Evolutionary conservation across 1,140 invertebrate species (phyloP).

Genomic region (Antheraea pernyi): DNA sequence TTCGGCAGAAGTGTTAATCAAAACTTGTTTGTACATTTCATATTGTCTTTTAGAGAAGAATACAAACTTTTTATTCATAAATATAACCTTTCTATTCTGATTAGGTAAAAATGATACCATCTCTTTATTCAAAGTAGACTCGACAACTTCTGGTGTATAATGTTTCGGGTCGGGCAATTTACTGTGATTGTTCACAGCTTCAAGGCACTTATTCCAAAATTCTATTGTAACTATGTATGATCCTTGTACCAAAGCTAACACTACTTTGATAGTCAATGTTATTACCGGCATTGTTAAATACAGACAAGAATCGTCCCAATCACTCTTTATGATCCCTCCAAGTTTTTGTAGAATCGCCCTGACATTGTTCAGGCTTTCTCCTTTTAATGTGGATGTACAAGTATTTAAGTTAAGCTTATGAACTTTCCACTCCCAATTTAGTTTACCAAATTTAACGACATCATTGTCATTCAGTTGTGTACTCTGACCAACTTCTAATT

Average conservation of each 20-base stretch:
- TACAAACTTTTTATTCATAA: slow-evolving; percentile 81
- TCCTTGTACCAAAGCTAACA: slow-evolving; percentile 82
- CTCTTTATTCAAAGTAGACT: slow-evolving; percentile 79
- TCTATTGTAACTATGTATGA: slow-evolving; percentile 82
- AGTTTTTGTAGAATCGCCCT: slow-evolving; percentile 56
- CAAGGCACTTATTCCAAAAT: slow-evolving; percentile 81
- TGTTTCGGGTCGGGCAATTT: slow-evolving; percentile 75
- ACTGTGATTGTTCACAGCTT: slow-evolving; percentile 61
- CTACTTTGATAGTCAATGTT: slow-evolving; percentile 84
- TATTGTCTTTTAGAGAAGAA: slow-evolving; percentile 81
- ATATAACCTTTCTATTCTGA: slow-evolving; percentile 76
- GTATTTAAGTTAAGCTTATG: slow-evolving; percentile 57
- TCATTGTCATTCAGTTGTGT: slow-evolving; percentile 64
- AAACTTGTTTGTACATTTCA: slow-evolving; percentile 76
- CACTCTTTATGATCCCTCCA: slow-evolving; percentile 63
- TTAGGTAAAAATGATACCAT: slow-evolving; percentile 79
- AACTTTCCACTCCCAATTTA: slow-evolving; percentile 74
- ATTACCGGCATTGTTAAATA: slow-evolving; percentile 84
- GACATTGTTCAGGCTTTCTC: slow-evolving; percentile 56
- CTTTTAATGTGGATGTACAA: slow-evolving; percentile 74
- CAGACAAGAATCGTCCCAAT: slow-evolving; percentile 78
- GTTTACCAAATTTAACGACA: slow-evolving; percentile 78
- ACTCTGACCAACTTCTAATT: slow-evolving; percentile 47
- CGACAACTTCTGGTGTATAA: slow-evolving; percentile 79
- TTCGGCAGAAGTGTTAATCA: slow-evolving; percentile 64